phyloP scores from a whole-genome alignment of 2,113 vertebrate genomes.

The Psittacus erithacus region DNA sequence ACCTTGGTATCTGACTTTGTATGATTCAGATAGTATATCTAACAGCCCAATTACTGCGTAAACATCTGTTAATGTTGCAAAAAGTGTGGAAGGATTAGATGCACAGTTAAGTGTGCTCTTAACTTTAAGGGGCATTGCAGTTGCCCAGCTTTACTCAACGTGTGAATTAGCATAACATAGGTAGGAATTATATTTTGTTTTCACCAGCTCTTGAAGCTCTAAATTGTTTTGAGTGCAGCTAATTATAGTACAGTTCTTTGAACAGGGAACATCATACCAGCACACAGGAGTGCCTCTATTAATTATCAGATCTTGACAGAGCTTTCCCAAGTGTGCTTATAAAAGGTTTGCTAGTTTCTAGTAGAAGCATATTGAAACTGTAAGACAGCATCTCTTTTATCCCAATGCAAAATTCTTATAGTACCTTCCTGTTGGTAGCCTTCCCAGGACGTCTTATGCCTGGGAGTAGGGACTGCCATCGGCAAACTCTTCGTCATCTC shows the following conservation, averaged over 20 bases:
- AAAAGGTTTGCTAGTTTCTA: not conserved
- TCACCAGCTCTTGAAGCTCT: slow-evolving; percentile 20
- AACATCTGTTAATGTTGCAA: not conserved
- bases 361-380: not conserved
- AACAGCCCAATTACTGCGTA: not conserved
- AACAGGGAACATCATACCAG: not conserved
- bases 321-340: not conserved
- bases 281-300: not conserved
- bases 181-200: slow-evolving; percentile 49
- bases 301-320: not conserved
- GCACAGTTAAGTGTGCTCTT: not conserved
- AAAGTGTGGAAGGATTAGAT: not conserved
- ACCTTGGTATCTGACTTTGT: not conserved
- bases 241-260: slow-evolving; percentile 6
- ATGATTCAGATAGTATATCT: not conserved
- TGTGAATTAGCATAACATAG: not conserved
- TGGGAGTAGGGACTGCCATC: not conserved
- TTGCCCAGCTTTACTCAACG: not conserved
- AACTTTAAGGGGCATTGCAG: not conserved
- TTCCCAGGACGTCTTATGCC: not conserved
- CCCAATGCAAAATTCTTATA: not conserved
- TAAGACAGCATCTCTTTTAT: not conserved
- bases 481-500: not conserved
- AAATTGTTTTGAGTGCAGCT: not conserved
- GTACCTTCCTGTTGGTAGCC: not conserved